phyloP scores from a whole-genome alignment of 64 coral and sea anemone genomes.

The Pachyseris speciosa region DNA sequence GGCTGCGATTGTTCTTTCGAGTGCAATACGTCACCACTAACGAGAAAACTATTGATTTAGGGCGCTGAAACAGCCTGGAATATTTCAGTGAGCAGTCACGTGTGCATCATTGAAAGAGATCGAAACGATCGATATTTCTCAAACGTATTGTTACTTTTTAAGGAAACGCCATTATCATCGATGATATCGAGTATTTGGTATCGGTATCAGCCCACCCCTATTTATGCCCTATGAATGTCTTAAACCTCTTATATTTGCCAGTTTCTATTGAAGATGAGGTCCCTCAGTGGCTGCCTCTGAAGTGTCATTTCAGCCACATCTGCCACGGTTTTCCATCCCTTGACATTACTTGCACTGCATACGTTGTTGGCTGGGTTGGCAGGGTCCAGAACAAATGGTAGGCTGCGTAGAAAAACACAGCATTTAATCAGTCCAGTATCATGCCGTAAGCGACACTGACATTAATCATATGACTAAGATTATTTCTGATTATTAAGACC shows the following conservation, averaged over 20 bases:
- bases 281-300: not conserved
- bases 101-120: not conserved
- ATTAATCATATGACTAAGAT: not conserved
- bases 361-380: conserved; percentile 73
- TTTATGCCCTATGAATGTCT: not conserved
- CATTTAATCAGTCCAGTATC: not conserved
- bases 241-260: not conserved
- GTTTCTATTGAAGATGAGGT: not conserved
- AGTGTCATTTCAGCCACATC: not conserved
- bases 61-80: not conserved
- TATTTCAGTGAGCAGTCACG: not conserved
- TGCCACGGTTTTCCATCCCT: conserved; percentile 15
- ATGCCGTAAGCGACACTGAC: not conserved
- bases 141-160: not conserved
- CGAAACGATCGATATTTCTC: not conserved
- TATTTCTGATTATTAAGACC: not conserved
- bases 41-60: not conserved
- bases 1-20: not conserved
- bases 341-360: not conserved
- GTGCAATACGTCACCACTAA: not conserved
- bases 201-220: not conserved
- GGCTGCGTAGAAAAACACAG: conserved; percentile 1
- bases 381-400: conserved; percentile 60
- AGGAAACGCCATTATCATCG: not conserved
- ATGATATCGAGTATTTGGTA: not conserved